phyloP scores from a whole-genome alignment of 1,140 invertebrate genomes.

The Protaetia brevitarsis region DNA sequence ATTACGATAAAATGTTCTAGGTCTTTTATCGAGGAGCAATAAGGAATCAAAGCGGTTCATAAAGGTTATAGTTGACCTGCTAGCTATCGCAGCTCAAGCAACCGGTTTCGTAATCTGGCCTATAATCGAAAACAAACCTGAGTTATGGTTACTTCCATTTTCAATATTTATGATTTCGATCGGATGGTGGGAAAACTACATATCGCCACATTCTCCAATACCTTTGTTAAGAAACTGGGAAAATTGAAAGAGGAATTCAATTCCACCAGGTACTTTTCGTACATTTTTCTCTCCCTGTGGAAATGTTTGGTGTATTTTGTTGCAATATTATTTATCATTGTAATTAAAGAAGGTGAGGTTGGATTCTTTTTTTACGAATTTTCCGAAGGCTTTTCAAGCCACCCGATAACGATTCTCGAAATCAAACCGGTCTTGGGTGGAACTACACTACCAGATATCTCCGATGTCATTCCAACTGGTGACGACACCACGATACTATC shows the following conservation, averaged over 20 bases:
- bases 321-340: constrained; percentile 67
- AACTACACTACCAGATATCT: constrained; percentile 66
- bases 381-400: constrained; percentile 69
- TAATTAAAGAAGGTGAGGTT: constrained; percentile 72
- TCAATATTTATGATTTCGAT: constrained; percentile 81
- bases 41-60: constrained; percentile 76
- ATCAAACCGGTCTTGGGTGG: constrained; percentile 55
- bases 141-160: constrained; percentile 80
- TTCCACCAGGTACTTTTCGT: constrained; percentile 80
- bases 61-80: constrained; percentile 77
- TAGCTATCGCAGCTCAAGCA: constrained; percentile 79
- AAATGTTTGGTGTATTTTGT: constrained; percentile 81
- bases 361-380: constrained; percentile 76
- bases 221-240: constrained; percentile 75
- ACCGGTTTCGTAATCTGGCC: constrained; percentile 90
- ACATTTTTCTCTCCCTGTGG: constrained; percentile 85
- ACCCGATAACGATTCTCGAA: constrained; percentile 76
- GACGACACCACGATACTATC: constrained; percentile 69
- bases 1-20: constrained; percentile 51
- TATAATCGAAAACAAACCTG: constrained; percentile 63
- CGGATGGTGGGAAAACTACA: constrained; percentile 97
- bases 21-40: constrained; percentile 73
- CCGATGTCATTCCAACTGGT: constrained; percentile 67
- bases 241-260: constrained; percentile 78
- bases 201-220: constrained; percentile 76